Base-by-base conservation (phyloP, 1,140 invertebrate species). In the Panagrolaimus sp. region DNA sequence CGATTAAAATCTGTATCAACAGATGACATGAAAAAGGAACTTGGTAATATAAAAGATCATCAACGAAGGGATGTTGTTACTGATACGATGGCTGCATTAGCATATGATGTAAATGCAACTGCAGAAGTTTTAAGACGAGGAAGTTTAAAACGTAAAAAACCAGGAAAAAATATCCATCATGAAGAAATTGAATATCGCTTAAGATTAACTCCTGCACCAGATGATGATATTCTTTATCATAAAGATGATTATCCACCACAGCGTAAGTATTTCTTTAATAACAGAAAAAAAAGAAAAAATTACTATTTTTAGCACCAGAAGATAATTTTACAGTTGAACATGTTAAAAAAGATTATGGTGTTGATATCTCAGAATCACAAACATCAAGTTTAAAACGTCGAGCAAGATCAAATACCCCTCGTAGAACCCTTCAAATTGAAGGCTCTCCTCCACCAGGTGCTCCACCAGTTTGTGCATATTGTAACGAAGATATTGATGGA, bases 31-130 rank as follows among this genome's bases (percentile, higher is more conserved):
- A 81, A 77, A 44, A 76, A 73, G 25, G 79, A 79, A 47, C 67
- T 82, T 23, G 78, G 72, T 2, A 72, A 72, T 16, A 62, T 82
- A 7, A 82, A 82, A 63, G 69, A 68, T 5, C 77, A 82, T 53
- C 80, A 82, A 57, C 62, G 79, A 23, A 67, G 73, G 61, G 73
- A 82, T 67, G 80, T 73, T 4, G 81, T 83, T 2, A 71, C 67
- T 7, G 80, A 82, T 70, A 82, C 80, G 13, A 66, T 82, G 27
- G 80, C 80, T 9, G 80, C 80, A n/a, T 63, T 82, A 8, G 82
- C 83, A 20, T 83, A 83, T 65, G 80, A 82, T 69, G 81, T 83
- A n/a, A 83, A 82, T 65, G 80, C 80, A 13, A 82, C 80, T 1
- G 80, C 80, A 8, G 80, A 82, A 68, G 80, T 82, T n/a, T 64